Conservation (phyloP, 2,113 vertebrate species). For the Porphyrio hochstetteri region DNA sequence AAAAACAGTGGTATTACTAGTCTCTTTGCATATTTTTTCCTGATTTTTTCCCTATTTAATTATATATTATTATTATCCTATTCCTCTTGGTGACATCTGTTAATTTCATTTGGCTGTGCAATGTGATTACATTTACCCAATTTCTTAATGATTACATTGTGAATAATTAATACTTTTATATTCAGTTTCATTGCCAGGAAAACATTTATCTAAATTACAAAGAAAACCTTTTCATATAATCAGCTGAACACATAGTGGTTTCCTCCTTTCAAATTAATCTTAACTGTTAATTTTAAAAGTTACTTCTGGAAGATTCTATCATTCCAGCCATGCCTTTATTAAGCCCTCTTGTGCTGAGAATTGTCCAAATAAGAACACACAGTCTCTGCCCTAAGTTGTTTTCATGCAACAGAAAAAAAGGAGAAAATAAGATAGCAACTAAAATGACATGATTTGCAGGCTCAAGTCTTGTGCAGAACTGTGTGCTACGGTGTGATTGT, state of each 20-base stretch:
- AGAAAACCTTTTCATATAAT: slow-evolving; percentile 28
- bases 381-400: background rate
- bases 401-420: background rate
- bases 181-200: slow-evolving; percentile 37
- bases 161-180: slow-evolving; percentile 54
- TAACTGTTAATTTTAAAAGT: slow-evolving; percentile 1
- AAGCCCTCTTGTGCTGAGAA: background rate
- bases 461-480: background rate
- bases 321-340: background rate
- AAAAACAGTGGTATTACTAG: background rate
- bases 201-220: slow-evolving; percentile 50
- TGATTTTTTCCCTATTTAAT: background rate
- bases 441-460: background rate
- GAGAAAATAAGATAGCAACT: background rate
- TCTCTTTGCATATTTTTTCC: background rate
- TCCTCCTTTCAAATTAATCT: slow-evolving; percentile 24
- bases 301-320: background rate
- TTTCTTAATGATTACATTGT: slow-evolving; percentile 52
- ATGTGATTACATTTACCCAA: slow-evolving; percentile 27
- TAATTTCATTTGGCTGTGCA: slow-evolving; percentile 49
- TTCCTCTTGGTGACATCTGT: background rate
- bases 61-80: background rate
- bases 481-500: background rate
- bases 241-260: background rate
- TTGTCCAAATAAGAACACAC: background rate